Evolutionary conservation across 2,113 vertebrate genomes (phyloP).

Genomic region (Hippocampus mohnikei): DNA sequence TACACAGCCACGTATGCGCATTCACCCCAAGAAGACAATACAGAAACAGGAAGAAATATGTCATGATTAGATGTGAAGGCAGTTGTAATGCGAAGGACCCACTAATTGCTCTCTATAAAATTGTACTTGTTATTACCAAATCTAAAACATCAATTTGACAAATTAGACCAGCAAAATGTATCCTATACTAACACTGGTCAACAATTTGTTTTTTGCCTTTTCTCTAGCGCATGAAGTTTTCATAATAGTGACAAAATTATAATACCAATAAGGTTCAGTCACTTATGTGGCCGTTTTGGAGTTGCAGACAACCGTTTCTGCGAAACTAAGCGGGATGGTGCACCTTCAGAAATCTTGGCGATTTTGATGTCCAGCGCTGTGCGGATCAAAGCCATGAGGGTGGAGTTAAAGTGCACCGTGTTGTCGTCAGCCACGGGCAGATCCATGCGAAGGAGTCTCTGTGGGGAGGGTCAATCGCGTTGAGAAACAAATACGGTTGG

Average conservation of each 20-base stretch:
- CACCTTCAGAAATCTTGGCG: constrained; percentile 83
- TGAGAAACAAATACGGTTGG: constrained; percentile 32
- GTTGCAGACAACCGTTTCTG: background rate
- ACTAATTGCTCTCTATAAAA: too few species aligned
- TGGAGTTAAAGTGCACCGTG: constrained; percentile 92
- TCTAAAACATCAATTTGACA: background rate
- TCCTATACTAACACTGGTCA: too few species aligned
- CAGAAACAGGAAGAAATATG: constrained; percentile 40
- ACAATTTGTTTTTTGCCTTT: too few species aligned
- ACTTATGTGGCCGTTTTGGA: too few species aligned
- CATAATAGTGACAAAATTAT: too few species aligned
- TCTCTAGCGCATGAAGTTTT: too few species aligned
- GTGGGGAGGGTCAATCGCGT: constrained; percentile 60
- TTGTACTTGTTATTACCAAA: constrained; percentile 1
- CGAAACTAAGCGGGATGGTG: constrained; percentile 38
- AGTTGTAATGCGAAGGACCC: background rate
- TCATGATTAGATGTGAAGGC: constrained; percentile 19
- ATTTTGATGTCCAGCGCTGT: constrained; percentile 95
- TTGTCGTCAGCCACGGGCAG: constrained; percentile 92
- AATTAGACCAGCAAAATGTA: too few species aligned
- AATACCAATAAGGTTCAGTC: too few species aligned
- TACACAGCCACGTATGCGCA: constrained; percentile 8
- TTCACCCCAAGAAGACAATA: constrained; percentile 36
- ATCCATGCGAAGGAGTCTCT: constrained; percentile 91
- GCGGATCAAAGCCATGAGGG: constrained; percentile 92